Evolutionary conservation across 1,140 invertebrate genomes (phyloP).

Genomic region (Formica exsecta): DNA sequence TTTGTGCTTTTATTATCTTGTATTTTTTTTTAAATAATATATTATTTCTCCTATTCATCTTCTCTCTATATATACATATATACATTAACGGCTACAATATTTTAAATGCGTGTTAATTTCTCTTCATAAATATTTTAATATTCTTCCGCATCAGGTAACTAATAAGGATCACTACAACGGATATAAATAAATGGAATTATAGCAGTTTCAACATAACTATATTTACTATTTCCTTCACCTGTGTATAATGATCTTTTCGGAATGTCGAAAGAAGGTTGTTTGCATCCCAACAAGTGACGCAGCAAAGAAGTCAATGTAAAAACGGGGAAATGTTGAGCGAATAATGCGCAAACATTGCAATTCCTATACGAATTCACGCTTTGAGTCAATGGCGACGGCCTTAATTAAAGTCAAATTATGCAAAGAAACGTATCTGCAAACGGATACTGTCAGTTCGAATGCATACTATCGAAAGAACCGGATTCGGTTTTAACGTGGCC

Average conservation of each 20-base stretch:
- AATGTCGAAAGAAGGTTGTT: slow-evolving; percentile 24
- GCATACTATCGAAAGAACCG: slow-evolving; percentile 14
- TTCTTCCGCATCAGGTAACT: too few relatives aligned
- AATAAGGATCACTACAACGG: too few relatives aligned
- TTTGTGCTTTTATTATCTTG: too few relatives aligned
- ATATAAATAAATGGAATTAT: too few relatives aligned
- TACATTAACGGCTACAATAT: too few relatives aligned
- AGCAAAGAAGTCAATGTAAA: slow-evolving; percentile 31
- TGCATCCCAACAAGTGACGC: slow-evolving; percentile 35
- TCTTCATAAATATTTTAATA: too few relatives aligned
- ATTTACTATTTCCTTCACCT: slow-evolving; percentile 18
- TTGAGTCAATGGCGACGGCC: slow-evolving; percentile 19
- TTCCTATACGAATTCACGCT: slow-evolving; percentile 37
- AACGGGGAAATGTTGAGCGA: slow-evolving; percentile 1
- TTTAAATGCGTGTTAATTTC: too few relatives aligned
- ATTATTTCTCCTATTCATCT: too few relatives aligned
- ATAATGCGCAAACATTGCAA: slow-evolving; percentile 41
- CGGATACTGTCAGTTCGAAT: slow-evolving; percentile 18
- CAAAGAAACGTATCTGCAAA: slow-evolving; percentile 29
- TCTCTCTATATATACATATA: too few relatives aligned
- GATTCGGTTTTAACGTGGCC: background rate
- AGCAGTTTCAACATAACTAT: background rate
- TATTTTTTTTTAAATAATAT: too few relatives aligned
- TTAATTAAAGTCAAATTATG: slow-evolving; percentile 53
- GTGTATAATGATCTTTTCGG: slow-evolving; percentile 13